Base-by-base conservation (phyloP, 2,888 invertebrate species). In the Drosophila lutescens region DNA sequence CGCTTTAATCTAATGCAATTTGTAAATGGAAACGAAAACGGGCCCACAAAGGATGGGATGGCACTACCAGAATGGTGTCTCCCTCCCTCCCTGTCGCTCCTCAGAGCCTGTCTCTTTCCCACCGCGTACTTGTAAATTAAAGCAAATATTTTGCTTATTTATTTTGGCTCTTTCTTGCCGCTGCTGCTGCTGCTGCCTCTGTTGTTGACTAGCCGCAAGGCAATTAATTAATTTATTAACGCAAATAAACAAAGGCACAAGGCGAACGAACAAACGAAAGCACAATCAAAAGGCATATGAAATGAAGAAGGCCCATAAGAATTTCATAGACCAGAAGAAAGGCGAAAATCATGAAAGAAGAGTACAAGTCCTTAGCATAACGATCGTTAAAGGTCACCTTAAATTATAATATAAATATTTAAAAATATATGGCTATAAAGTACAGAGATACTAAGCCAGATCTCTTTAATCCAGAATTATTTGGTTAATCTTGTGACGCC, bases 151-250 rank as follows among this genome's bases (percentile, higher is more conserved):
- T 77, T 81, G 80, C 78, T 82, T 83, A 80, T 85, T 82, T 85
- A 82, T 85, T 85, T 68, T 49, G 53, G 68, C 54, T 69, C 66
- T 62, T 70, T 36, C 40, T 46, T 20, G 38, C 54, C 49, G 46
- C 51, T 26, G 32, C 54, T 54, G 46, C 51, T 26, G 32, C 41
- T 51, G 54, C 32, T 41, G 50, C 44, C 50, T 43, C 30, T 78
- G 30, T 59, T 73, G 86, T 79, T 86, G 76, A 76, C 78, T 75
- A 63, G 80, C 83, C 83, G 77, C 80, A 76, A 77, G 86, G 75
- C 79, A 87, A 84, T 86, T 85, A 85, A 84, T 85, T 85, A 86
- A 86, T 85, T 85, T 86, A 86, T 85, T 76, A 86, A 85, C 72
- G 77, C 74, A 80, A 85, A 81, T 75, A 80, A 70, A 83, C 65